These are phyloP conservation scores for Heliconius charithonia DNA, from an alignment of 2,888 invertebrate species.

Conservation along the genomic window DNA sequence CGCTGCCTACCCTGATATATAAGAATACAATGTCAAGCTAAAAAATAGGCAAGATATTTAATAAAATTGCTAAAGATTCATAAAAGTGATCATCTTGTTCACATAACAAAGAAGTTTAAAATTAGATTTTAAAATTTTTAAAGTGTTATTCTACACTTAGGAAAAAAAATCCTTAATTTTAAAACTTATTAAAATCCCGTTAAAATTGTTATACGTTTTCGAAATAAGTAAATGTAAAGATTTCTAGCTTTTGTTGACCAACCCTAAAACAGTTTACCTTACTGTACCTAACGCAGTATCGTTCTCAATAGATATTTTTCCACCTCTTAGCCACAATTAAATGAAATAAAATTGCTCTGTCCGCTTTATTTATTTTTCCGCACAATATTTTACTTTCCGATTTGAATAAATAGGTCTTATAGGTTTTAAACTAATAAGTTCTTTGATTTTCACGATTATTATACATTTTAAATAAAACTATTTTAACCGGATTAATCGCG, in stretches of 20 bases:
- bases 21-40: too few species aligned
- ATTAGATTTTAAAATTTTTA: not conserved
- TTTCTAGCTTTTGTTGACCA: not conserved
- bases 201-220: too few species aligned
- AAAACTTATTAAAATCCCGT: too few species aligned
- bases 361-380: not conserved
- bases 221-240: not conserved
- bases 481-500: too few species aligned
- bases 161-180: too few species aligned
- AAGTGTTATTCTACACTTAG: too few species aligned
- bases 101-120: not conserved
- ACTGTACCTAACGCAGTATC: conserved; percentile 14
- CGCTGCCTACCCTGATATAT: not conserved
- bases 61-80: too few species aligned
- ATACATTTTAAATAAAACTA: too few species aligned
- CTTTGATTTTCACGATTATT: too few species aligned
- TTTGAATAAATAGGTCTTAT: not conserved
- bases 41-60: too few species aligned
- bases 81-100: too few species aligned
- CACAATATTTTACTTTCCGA: not conserved
- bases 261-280: not conserved
- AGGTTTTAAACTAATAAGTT: too few species aligned
- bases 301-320: conserved; percentile 28
- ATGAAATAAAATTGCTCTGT: not conserved
- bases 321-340: conserved; percentile 13